A percentile compares a stretch with the other conserved stretches of the same genome.
phyloP scores from a whole-genome alignment of 2,113 vertebrate genomes.

The Ariopsis seemanni region DNA sequence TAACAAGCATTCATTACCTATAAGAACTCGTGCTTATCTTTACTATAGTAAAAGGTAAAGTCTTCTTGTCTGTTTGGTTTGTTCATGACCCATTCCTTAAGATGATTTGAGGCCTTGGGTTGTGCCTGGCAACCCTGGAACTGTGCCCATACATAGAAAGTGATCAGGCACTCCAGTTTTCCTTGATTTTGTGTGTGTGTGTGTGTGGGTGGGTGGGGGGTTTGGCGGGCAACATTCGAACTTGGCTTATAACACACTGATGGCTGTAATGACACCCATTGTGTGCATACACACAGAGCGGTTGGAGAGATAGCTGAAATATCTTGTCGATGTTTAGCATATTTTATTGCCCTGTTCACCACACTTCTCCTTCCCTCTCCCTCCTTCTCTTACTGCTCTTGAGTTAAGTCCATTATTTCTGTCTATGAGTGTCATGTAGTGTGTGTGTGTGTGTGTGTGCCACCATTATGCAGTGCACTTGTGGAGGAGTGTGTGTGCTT shows the following conservation, averaged over 20 bases:
- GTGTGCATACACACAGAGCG: neutral
- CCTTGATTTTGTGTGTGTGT: neutral
- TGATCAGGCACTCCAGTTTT: too few relatives aligned
- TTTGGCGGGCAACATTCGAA: conserved; percentile 14
- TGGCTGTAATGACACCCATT: conserved; percentile 24
- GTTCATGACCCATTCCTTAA: too few relatives aligned
- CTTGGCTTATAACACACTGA: conserved; percentile 18
- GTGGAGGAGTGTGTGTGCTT: conserved; percentile 46
- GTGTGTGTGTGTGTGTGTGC: conserved; percentile 44
- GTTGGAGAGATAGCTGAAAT: conserved; percentile 22
- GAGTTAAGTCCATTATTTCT: conserved; percentile 74
- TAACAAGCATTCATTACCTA: too few relatives aligned
- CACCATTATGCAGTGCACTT: conserved; percentile 39
- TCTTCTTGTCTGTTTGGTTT: too few relatives aligned
- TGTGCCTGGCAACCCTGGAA: too few relatives aligned
- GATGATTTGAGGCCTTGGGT: too few relatives aligned
- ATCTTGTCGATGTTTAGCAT: conserved; percentile 28
- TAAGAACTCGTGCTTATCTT: too few relatives aligned
- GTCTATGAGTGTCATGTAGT: conserved; percentile 64
- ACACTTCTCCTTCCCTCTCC: conserved; percentile 33
- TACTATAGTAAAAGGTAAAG: too few relatives aligned
- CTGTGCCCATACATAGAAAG: too few relatives aligned
- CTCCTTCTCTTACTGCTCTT: conserved; percentile 51
- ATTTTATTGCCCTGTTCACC: conserved; percentile 8
- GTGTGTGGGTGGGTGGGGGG: conserved; percentile 13